Evolutionary conservation across 2,797 vertebrate genomes (phyloP).

Genomic region (Taenioides sp.): DNA sequence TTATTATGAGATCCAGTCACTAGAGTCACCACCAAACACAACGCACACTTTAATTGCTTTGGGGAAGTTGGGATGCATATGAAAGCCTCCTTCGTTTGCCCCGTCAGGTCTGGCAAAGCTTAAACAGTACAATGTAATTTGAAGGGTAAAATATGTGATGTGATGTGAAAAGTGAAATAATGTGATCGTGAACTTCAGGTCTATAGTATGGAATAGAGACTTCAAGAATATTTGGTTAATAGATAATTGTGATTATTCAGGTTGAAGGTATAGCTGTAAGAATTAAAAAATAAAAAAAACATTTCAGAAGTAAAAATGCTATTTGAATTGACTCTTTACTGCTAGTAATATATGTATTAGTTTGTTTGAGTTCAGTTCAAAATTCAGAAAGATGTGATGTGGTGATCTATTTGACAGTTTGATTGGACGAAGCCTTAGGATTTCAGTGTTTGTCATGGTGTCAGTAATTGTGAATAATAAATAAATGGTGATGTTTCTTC

Average conservation of each 20-base stretch:
- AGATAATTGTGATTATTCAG: neutral
- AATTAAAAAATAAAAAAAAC: too few relatives aligned
- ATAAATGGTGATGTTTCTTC: neutral
- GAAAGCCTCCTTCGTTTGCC: conserved; percentile 24
- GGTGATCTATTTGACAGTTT: too few relatives aligned
- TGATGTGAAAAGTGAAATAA: conserved; percentile 1
- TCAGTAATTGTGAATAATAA: neutral
- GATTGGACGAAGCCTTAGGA: neutral
- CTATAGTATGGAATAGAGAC: neutral
- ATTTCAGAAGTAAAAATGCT: neutral
- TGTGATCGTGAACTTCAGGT: neutral
- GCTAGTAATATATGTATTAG: too few relatives aligned
- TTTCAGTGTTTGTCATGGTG: neutral
- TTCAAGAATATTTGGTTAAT: too few relatives aligned
- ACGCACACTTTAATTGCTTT: conserved; percentile 56
- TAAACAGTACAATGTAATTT: conserved; percentile 16
- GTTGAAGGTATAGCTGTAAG: neutral
- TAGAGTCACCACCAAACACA: conserved; percentile 48
- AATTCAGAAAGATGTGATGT: too few relatives aligned
- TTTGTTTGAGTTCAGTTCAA: too few relatives aligned
- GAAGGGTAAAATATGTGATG: conserved; percentile 13
- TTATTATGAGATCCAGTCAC: conserved; percentile 63
- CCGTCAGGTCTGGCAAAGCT: conserved; percentile 10
- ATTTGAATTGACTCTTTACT: too few relatives aligned
- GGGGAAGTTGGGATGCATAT: conserved; percentile 41